These are phyloP conservation scores for Carassius auratus DNA, from an alignment of 2,113 vertebrate species.

Conservation along the genomic window DNA sequence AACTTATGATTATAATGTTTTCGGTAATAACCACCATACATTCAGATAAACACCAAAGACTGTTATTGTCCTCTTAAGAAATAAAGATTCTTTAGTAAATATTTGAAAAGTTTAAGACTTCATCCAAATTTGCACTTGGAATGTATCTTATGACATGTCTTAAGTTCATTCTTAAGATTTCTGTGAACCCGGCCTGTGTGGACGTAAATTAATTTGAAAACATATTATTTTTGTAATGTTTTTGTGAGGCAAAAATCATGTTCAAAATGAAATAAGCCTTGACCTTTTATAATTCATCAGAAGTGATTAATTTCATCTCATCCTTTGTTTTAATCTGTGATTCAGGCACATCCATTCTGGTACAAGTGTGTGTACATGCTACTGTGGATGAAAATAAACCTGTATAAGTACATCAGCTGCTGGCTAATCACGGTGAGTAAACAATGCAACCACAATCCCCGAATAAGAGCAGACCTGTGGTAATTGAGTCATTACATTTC, in stretches of 20 bases:
- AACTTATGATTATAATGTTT: too few relatives aligned
- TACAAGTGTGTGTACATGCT: slow-evolving; percentile 92
- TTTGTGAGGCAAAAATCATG: neutral
- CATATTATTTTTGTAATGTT: neutral
- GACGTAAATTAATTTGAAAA: neutral
- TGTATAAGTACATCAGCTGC: slow-evolving; percentile 97
- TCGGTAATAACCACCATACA: too few relatives aligned
- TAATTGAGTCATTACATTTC: slow-evolving; percentile 20
- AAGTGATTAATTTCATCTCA: neutral
- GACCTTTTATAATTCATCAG: neutral
- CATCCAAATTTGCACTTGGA: too few relatives aligned
- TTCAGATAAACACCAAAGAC: too few relatives aligned
- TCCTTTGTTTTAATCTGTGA: slow-evolving; percentile 24
- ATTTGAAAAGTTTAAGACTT: too few relatives aligned
- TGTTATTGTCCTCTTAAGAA: too few relatives aligned
- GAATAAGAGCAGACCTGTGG: neutral
- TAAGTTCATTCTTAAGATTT: too few relatives aligned
- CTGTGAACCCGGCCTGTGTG: too few relatives aligned
- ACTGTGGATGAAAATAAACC: slow-evolving; percentile 90
- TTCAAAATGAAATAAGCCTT: neutral
- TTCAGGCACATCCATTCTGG: slow-evolving; percentile 88
- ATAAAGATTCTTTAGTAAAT: too few relatives aligned
- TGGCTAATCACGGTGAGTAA: slow-evolving; percentile 95
- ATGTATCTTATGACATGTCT: too few relatives aligned
- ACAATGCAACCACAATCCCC: neutral